Evolutionary conservation across 1,140 invertebrate genomes (phyloP).

Genomic region (Drosophila nigrodunni): DNA sequence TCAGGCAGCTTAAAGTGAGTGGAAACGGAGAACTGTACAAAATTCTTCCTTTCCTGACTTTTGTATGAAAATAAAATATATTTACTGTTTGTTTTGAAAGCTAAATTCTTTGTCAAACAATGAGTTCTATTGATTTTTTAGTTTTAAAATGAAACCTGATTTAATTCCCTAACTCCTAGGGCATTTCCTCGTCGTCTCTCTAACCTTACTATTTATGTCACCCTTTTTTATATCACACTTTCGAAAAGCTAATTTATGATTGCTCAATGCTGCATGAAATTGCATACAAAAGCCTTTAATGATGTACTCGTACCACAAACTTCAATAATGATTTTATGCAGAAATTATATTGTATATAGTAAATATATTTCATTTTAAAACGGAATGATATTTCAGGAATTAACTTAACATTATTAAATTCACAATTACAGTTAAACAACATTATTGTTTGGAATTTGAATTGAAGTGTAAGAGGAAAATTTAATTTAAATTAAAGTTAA

Average conservation of each 20-base stretch:
- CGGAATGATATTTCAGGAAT: slow-evolving; percentile 38
- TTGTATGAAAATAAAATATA: background rate
- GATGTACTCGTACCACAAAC: slow-evolving; percentile 25
- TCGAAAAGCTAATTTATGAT: slow-evolving; percentile 79
- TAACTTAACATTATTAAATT: slow-evolving; percentile 60
- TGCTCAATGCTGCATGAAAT: slow-evolving; percentile 81
- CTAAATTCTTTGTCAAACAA: background rate
- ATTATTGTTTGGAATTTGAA: background rate
- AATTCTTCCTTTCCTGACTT: background rate
- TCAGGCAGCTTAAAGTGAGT: too few relatives aligned
- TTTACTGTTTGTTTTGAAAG: background rate
- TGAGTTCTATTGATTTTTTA: too few relatives aligned
- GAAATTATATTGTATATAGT: slow-evolving; percentile 29
- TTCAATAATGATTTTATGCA: too few relatives aligned
- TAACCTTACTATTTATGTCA: background rate
- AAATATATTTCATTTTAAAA: slow-evolving; percentile 23
- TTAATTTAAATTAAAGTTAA: slow-evolving; percentile 7
- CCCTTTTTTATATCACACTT: slow-evolving; percentile 50
- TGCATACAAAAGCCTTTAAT: slow-evolving; percentile 81
- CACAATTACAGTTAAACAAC: slow-evolving; percentile 1
- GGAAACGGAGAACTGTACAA: too few relatives aligned
- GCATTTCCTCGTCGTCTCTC: slow-evolving; percentile 8
- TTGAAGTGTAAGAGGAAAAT: background rate
- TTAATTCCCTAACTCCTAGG: background rate
- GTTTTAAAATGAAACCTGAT: background rate